Evolutionary conservation across 2,888 invertebrate genomes (phyloP).

Genomic region (Drosophila multiciliata): DNA sequence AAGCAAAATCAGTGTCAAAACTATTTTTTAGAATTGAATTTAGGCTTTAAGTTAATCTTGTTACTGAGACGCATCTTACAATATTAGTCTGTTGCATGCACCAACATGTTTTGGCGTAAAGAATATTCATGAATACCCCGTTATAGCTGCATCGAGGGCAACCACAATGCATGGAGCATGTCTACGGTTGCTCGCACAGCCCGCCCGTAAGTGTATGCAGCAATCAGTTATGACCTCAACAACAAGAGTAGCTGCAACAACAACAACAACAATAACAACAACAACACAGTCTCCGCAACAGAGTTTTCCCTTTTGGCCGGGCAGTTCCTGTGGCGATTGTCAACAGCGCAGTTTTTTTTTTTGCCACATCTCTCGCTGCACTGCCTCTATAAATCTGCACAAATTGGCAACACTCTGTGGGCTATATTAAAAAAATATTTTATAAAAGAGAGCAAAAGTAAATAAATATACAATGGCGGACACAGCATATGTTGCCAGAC

Average conservation of each 20-base stretch:
- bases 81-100: not conserved
- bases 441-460: constrained; percentile 77
- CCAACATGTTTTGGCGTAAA: not conserved
- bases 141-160: constrained; percentile 20
- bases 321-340: constrained; percentile 78
- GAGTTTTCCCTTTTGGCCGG: constrained; percentile 46
- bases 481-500: constrained; percentile 75
- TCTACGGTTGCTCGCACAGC: constrained; percentile 18
- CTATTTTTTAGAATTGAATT: not conserved
- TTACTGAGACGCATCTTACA: not conserved
- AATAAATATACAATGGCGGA: constrained; percentile 72
- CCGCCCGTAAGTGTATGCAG: constrained; percentile 67
- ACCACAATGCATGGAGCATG: constrained; percentile 33
- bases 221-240: constrained; percentile 74
- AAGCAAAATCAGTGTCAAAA: not conserved
- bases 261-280: constrained; percentile 23
- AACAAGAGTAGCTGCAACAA: constrained; percentile 23
- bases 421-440: constrained; percentile 81
- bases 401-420: constrained; percentile 81
- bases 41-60: not conserved
- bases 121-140: constrained; percentile 51
- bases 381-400: constrained; percentile 77
- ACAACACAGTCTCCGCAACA: constrained; percentile 23
- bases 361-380: constrained; percentile 31
- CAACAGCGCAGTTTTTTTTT: constrained; percentile 67